phyloP scores from a whole-genome alignment of 2,797 vertebrate genomes.

The Menidia menidia region DNA sequence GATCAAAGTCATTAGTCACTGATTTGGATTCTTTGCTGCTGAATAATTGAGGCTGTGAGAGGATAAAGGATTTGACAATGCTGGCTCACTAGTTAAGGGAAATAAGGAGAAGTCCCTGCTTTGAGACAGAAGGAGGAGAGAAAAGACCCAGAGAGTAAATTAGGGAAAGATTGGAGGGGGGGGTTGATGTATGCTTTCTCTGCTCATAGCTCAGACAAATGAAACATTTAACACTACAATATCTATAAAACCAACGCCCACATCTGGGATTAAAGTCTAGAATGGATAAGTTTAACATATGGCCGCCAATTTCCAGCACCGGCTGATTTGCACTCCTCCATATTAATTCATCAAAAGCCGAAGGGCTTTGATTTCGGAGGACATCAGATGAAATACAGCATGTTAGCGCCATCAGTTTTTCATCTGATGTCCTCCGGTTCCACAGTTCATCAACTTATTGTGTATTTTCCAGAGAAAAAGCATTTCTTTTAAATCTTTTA shows the following conservation, averaged over 20 bases:
- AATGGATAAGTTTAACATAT: not conserved
- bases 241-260: slow-evolving; percentile 37
- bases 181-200: slow-evolving; percentile 49
- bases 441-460: slow-evolving; percentile 11
- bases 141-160: slow-evolving; percentile 15
- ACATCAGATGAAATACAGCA: slow-evolving; percentile 35
- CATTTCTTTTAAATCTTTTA: too few relatives aligned
- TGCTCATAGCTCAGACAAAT: slow-evolving; percentile 54
- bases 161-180: slow-evolving; percentile 37
- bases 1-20: slow-evolving; percentile 81
- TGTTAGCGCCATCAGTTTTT: slow-evolving; percentile 42
- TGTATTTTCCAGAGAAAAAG: not conserved
- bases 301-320: not conserved
- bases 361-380: slow-evolving; percentile 35
- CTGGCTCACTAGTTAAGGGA: slow-evolving; percentile 65
- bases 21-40: slow-evolving; percentile 76
- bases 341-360: slow-evolving; percentile 42
- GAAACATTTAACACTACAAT: slow-evolving; percentile 63
- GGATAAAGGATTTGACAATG: slow-evolving; percentile 71
- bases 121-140: slow-evolving; percentile 15
- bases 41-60: slow-evolving; percentile 78
- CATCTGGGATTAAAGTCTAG: not conserved
- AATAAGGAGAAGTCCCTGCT: slow-evolving; percentile 58
- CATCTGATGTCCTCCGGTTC: slow-evolving; percentile 8
- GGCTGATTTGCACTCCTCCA: slow-evolving; percentile 3